These are phyloP conservation scores for Syrphus vitripennis DNA, from an alignment of 2,888 invertebrate species.

Conservation along the genomic window DNA sequence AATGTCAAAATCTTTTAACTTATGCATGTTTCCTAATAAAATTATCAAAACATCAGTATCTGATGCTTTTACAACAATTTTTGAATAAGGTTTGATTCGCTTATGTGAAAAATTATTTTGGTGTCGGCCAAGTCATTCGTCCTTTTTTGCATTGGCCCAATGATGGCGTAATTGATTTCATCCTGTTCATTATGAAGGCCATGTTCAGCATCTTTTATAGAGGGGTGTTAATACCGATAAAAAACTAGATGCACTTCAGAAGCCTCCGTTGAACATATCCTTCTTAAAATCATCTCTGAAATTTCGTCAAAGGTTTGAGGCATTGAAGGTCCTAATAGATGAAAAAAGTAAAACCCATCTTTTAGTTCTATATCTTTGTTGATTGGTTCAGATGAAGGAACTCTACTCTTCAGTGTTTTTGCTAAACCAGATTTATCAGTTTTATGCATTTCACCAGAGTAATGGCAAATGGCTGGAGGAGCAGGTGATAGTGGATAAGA, in stretches of 20 bases:
- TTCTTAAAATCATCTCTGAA: not conserved
- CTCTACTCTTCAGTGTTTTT: not conserved
- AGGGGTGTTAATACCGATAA: not conserved
- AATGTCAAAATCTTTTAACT: no score
- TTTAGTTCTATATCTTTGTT: not conserved
- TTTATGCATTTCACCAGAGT: not conserved
- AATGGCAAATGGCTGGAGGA: not conserved
- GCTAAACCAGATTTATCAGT: not conserved
- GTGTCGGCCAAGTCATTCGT: no score
- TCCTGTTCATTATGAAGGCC: not conserved
- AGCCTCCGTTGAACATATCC: not conserved
- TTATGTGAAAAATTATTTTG: no score
- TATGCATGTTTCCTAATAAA: no score
- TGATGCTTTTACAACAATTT: no score
- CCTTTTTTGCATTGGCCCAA: no score
- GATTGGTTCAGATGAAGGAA: not conserved
- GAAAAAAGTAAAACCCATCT: not conserved
- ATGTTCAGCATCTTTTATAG: slow-evolving; percentile 6
- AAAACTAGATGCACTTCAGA: not conserved
- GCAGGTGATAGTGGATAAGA: not conserved
- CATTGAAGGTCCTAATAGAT: not conserved
- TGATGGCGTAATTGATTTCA: no score
- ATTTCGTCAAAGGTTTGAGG: not conserved
- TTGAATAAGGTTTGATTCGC: no score
- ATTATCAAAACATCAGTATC: no score